A percentile compares a stretch with the other conserved stretches of the same genome.
Conservation (phyloP, 2,797 vertebrate species). For the Adelosebastes latens region DNA sequence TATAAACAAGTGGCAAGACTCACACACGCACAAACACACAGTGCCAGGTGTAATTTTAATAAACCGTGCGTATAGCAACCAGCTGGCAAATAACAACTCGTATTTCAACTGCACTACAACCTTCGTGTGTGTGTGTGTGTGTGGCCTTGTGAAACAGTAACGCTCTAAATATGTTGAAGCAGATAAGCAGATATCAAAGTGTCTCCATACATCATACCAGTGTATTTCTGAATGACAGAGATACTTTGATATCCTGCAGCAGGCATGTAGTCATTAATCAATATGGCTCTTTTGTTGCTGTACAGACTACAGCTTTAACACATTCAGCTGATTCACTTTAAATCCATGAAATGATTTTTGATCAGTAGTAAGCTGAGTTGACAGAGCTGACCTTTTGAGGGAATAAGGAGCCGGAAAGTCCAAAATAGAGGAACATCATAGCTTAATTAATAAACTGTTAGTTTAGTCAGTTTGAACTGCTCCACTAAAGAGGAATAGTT, state of each 20-base stretch:
- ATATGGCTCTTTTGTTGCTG: neutral
- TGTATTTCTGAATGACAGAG: conserved; percentile 15
- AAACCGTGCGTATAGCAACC: conserved; percentile 19
- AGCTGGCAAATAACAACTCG: neutral
- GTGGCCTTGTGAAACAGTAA: neutral
- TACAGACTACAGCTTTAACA: neutral
- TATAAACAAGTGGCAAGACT: neutral
- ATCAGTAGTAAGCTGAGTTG: neutral
- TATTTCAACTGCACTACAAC: conserved; percentile 16
- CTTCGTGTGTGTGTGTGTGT: neutral
- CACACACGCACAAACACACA: neutral
- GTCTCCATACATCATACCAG: neutral
- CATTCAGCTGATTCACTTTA: neutral
- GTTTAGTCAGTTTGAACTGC: neutral
- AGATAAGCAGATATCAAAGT: conserved; percentile 12
- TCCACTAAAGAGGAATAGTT: neutral
- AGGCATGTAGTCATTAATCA: neutral
- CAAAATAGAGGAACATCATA: neutral
- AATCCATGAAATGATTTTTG: neutral
- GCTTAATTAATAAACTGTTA: no score
- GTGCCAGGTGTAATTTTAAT: conserved; percentile 23
- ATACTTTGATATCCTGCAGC: neutral
- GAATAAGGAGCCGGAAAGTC: neutral
- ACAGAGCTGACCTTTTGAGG: neutral
- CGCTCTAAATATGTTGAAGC: neutral